Percentiles rank a stretch among this genome's conserved stretches.
Conservation (phyloP, 2,888 invertebrate species). For the Uropetala carovei region DNA sequence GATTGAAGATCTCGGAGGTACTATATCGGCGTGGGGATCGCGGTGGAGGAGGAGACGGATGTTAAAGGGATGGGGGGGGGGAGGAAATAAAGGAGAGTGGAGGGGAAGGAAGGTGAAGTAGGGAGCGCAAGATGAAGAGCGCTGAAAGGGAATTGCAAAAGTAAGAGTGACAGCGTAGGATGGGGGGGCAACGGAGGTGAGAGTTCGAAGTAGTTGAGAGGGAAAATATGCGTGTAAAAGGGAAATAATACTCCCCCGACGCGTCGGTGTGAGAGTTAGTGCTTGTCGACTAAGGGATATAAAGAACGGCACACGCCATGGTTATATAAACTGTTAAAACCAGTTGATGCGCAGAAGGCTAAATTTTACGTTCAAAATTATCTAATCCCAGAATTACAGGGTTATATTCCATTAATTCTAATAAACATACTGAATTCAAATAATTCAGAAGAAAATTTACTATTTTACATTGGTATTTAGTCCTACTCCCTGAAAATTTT, state of each 20-base stretch:
- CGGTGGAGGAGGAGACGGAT: neutral
- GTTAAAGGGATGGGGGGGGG: neutral
- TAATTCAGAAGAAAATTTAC: no score
- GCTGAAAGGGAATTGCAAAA: neutral
- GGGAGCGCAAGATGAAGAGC: neutral
- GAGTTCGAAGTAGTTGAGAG: neutral
- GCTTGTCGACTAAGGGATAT: neutral
- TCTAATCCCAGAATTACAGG: neutral
- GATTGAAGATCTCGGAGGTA: no score
- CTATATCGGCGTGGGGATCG: neutral
- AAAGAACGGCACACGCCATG: no score
- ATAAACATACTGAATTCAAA: no score
- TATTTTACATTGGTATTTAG: no score
- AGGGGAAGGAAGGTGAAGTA: neutral
- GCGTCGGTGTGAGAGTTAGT: neutral
- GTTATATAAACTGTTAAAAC: no score
- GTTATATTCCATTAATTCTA: neutral
- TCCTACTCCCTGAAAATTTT: no score
- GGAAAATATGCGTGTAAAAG: neutral
- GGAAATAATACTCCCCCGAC: no score
- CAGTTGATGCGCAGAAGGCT: no score
- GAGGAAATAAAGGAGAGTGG: neutral
- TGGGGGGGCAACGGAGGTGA: neutral
- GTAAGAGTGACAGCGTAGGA: neutral
- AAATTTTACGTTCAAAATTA: no score